phyloP scores from a whole-genome alignment of 2,888 invertebrate genomes.

The Habrosyne pyritoides region DNA sequence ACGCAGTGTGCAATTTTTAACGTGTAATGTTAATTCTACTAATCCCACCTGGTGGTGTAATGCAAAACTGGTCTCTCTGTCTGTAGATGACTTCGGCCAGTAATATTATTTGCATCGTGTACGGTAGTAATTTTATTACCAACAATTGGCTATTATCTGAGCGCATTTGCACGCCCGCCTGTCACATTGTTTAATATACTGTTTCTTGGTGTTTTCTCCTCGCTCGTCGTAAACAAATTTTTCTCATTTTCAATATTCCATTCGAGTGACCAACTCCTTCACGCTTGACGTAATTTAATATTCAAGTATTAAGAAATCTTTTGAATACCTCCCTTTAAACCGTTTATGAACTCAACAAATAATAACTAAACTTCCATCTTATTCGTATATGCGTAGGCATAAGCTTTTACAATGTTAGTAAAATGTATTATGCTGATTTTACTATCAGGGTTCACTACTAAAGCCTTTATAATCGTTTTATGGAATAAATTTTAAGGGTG shows the following conservation, averaged over 20 bases:
- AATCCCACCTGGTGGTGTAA: background rate
- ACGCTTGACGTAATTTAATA: background rate
- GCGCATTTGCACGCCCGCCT: conserved; percentile 60
- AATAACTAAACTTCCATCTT: background rate
- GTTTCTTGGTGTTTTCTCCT: conserved; percentile 40
- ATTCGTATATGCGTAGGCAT: background rate
- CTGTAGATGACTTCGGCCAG: conserved; percentile 41
- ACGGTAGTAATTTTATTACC: conserved; percentile 66
- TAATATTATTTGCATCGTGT: conserved; percentile 70
- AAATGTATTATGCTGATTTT: background rate
- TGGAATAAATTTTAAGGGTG: conserved; percentile 20
- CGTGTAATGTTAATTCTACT: background rate
- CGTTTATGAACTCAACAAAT: background rate
- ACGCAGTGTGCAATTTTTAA: background rate
- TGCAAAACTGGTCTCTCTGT: conserved; percentile 28
- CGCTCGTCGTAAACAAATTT: conserved; percentile 21
- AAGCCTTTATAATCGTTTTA: conserved; percentile 10
- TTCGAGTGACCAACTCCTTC: background rate
- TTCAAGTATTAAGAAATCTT: background rate
- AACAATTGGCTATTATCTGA: conserved; percentile 65
- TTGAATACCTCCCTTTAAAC: background rate
- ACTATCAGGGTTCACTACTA: conserved; percentile 5
- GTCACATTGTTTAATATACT: conserved; percentile 60
- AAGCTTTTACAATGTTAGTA: background rate
- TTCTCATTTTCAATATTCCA: conserved; percentile 22